These are phyloP conservation scores for Eurytoma adleriae DNA, from an alignment of 2,888 invertebrate genomes.

Conservation along the genomic window DNA sequence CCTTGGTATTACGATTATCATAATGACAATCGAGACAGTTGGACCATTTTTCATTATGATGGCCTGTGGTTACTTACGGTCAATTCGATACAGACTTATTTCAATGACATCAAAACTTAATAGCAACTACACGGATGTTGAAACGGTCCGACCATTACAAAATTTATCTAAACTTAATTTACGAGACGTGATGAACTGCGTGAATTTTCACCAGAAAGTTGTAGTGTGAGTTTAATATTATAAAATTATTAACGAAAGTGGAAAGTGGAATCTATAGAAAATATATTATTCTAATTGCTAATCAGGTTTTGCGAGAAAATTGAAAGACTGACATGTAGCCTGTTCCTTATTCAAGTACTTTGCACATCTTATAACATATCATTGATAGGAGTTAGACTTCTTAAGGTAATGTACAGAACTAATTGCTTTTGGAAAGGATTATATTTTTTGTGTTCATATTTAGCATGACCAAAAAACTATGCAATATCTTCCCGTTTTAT, in stretches of 20 bases:
- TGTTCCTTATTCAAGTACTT: not conserved
- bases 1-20: not conserved
- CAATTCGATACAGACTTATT: conserved; percentile 1
- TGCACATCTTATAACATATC: conserved; percentile 32
- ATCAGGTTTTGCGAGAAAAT: conserved; percentile 7
- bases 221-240: conserved; percentile 1
- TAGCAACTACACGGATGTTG: too few species aligned
- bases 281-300: not conserved
- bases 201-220: conserved; percentile 26
- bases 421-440: not conserved
- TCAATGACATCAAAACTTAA: not conserved
- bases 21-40: not conserved
- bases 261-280: not conserved
- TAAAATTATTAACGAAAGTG: not conserved
- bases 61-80: conserved; percentile 33
- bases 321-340: not conserved
- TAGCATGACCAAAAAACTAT: not conserved
- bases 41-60: conserved; percentile 26
- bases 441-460: not conserved
- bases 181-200: not conserved
- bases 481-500: not conserved
- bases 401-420: not conserved
- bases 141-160: not conserved
- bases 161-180: not conserved
- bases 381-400: conserved; percentile 7